Evolutionary conservation across 2,888 invertebrate species (phyloP).

Genomic region (Odontothrips loti): DNA sequence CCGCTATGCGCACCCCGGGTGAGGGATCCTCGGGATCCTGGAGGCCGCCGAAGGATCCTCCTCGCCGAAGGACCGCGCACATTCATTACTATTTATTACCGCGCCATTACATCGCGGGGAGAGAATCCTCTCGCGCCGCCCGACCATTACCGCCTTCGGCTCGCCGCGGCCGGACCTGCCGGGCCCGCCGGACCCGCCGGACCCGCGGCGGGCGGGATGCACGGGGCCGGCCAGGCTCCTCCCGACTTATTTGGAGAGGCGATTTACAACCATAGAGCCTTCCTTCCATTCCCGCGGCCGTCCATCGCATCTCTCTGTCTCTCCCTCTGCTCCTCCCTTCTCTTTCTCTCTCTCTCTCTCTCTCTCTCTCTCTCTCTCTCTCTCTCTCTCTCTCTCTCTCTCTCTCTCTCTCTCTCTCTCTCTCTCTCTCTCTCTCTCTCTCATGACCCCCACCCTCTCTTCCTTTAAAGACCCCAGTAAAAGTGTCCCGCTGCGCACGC

Average conservation of each 20-base stretch:
- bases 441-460: too few species aligned
- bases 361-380: neutral
- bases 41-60: too few species aligned
- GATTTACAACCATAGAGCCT: constrained; percentile 9
- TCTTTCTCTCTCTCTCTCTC: neutral
- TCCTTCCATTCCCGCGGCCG: neutral
- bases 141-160: too few species aligned
- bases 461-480: too few species aligned
- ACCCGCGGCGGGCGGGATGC: too few species aligned
- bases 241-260: neutral
- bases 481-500: neutral
- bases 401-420: neutral
- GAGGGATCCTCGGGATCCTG: too few species aligned
- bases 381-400: neutral
- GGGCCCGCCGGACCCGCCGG: too few species aligned
- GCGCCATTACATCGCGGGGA: neutral
- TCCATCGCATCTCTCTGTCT: neutral
- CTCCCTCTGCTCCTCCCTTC: too few species aligned
- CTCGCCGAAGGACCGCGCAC: neutral
- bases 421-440: neutral
- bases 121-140: too few species aligned
- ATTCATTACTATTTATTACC: neutral
- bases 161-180: neutral
- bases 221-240: neutral
- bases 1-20: too few species aligned